Evolutionary conservation across 35 echinoderm and acorn worm species (phyloP), one percentile per base, ranked within the genome.

Genomic region (Ophioderma brevispina): DNA sequence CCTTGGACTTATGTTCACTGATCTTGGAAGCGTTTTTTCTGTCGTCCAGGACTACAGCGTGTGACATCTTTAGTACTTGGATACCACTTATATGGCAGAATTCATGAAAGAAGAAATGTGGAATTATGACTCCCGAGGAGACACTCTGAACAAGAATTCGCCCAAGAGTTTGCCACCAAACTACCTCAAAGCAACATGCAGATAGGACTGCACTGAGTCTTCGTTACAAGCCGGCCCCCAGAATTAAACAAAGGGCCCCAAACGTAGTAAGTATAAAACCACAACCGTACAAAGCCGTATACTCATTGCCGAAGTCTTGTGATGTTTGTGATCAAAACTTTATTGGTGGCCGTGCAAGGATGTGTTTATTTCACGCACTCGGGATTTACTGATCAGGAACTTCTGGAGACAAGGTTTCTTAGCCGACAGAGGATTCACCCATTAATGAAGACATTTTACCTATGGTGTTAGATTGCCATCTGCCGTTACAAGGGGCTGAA

Each of bases 111-210:
- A n/a, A 35, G 17, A 83, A 87, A 81, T 19, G 49, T 5, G n/a
- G 77, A 87, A 21, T 32, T 92, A 46, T 92, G 91, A 77, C 91
- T 55, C 21, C 35, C 91, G 33, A 39, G n/a, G 91, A 31, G 84
- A 87, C 37, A 92, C 84, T 23, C 30, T 92, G 21, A 40, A 43
- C 32, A 87, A 77, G 40, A 75, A 70, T 42, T 40, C 76, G 19
- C 84, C 84, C 18, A 39, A 42, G 32, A 75, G 80, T 43, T 84
- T 84, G 31, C 15, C 32, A 21, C 40, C 64, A 32, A 15, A 17
- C 28, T 41, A 84, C 25, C 63, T 56, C 17, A 91, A 75, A 84
- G 89, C 81, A 1, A 91, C 89, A 77, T 91, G 89, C 63, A 83
- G 84, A 0, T 84, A 84, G n/a, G 89, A 91, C 36, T 91, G 80